Evolutionary conservation across 2,113 vertebrate species (phyloP).

Genomic region (Crotophaga sulcirostris): DNA sequence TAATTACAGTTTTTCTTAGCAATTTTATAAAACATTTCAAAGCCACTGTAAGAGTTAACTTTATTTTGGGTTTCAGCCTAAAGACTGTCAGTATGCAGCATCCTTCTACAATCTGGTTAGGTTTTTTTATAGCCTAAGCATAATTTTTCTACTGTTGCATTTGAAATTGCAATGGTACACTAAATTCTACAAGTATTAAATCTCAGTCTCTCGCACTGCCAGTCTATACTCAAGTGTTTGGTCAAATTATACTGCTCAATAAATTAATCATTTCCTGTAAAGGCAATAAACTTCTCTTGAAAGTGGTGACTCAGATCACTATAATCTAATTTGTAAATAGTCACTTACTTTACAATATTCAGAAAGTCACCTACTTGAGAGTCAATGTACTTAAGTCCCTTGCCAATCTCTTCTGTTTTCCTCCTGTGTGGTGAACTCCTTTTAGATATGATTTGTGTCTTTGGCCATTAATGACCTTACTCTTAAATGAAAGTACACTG

Average conservation of each 20-base stretch:
- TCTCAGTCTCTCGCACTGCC: not conserved
- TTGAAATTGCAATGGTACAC: not conserved
- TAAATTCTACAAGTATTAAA: not conserved
- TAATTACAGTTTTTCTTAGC: not conserved
- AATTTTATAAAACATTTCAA: not conserved
- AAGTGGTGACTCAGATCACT: not conserved
- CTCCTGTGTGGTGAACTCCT: not conserved
- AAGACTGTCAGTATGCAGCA: not conserved
- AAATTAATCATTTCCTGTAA: not conserved
- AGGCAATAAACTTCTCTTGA: not conserved
- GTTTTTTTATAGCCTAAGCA: not conserved
- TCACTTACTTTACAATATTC: not conserved
- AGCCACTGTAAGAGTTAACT: not conserved
- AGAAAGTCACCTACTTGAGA: not conserved
- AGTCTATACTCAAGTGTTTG: not conserved
- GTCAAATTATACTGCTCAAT: not conserved
- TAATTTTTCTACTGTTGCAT: not conserved
- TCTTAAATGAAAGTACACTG: not conserved
- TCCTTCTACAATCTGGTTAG: not conserved
- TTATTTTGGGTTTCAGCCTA: not conserved
- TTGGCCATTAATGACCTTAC: not conserved
- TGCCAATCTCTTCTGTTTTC: not conserved
- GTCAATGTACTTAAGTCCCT: not conserved
- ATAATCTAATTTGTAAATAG: not conserved
- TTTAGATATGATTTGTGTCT: not conserved